Conservation (phyloP, 2,888 invertebrate species). For the Panzeria rudis region DNA sequence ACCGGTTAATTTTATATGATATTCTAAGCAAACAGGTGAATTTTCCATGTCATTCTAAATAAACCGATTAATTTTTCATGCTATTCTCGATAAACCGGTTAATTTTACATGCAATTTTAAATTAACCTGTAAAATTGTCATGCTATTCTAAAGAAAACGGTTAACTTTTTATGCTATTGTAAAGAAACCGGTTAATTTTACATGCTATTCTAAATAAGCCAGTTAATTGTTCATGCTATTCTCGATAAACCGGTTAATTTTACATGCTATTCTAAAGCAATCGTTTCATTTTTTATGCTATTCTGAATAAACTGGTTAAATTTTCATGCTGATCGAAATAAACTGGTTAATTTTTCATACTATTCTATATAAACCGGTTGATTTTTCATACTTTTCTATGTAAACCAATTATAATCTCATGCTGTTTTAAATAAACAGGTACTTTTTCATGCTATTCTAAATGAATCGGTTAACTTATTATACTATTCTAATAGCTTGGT, state of each 20-base stretch:
- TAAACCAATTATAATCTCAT: neutral
- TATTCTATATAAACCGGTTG: neutral
- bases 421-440: neutral
- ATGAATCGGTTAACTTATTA: neutral
- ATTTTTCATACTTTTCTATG: neutral
- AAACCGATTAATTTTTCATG: neutral
- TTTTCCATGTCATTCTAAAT: neutral
- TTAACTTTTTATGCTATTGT: neutral
- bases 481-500: neutral
- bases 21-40: neutral
- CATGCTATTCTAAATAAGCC: neutral
- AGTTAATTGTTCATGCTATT: neutral
- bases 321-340: no score
- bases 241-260: no score
- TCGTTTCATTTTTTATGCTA: no score
- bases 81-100: neutral
- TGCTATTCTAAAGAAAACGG: neutral
- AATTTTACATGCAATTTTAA: neutral
- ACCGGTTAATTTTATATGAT: neutral
- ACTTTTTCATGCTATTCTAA: neutral
- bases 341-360: neutral
- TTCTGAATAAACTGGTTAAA: no score
- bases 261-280: neutral
- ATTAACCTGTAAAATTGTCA: neutral
- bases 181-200: neutral